A percentile compares a stretch with the other conserved stretches of the same genome.
Conservation (phyloP, 2,888 invertebrate species). For the Scelioninae gen. 1 region DNA sequence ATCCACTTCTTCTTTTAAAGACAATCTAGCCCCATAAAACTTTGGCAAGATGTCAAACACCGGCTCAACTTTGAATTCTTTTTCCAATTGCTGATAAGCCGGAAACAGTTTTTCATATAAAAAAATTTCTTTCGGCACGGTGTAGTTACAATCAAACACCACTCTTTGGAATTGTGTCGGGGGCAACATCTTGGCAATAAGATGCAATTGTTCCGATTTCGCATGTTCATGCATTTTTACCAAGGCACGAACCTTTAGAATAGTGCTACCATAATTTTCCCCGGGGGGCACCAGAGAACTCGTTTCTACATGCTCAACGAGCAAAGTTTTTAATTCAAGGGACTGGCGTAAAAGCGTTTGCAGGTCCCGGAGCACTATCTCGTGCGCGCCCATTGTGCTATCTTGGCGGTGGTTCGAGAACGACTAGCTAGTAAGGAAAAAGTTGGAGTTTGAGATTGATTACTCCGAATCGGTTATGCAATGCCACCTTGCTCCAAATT, state of each 20-base stretch:
- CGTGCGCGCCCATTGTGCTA: constrained; percentile 32
- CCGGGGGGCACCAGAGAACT: constrained; percentile 84
- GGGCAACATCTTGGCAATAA: constrained; percentile 87
- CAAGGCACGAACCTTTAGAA: constrained; percentile 82
- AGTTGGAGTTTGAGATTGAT: neutral
- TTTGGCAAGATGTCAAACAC: constrained; percentile 85
- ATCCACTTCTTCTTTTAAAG: constrained; percentile 77
- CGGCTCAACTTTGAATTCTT: constrained; percentile 84
- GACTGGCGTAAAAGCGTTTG: constrained; percentile 75
- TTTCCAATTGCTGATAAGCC: constrained; percentile 84
- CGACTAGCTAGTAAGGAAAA: constrained; percentile 13
- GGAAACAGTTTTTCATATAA: constrained; percentile 86
- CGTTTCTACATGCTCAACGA: constrained; percentile 73
- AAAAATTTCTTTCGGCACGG: constrained; percentile 86
- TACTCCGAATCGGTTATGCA: constrained; percentile 40
- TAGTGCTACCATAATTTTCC: constrained; percentile 88
- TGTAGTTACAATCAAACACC: constrained; percentile 86
- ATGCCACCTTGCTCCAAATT: constrained; percentile 64
- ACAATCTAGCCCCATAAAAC: constrained; percentile 86
- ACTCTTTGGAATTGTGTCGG: constrained; percentile 85
- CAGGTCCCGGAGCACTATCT: constrained; percentile 75
- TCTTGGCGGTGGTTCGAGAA: constrained; percentile 2
- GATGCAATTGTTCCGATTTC: constrained; percentile 81
- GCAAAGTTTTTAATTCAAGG: constrained; percentile 71
- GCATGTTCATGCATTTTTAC: constrained; percentile 67